Conservation (phyloP, 92 coral and sea anemone genomes). For the Metridium senile region DNA sequence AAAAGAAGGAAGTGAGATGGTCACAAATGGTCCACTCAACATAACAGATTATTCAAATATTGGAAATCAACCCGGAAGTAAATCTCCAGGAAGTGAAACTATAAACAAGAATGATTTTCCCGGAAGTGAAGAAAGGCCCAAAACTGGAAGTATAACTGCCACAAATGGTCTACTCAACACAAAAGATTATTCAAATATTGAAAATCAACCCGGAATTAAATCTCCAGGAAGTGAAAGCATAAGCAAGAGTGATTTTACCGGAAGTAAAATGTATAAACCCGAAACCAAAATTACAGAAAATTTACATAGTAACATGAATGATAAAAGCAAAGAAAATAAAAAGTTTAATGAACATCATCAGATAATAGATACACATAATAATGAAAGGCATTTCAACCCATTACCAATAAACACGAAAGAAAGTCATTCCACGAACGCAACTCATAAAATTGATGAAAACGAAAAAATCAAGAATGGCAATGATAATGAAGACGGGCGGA, state of each 20-base stretch:
- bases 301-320: not conserved
- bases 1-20: not conserved
- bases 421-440: too few species aligned
- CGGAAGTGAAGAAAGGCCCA: not conserved
- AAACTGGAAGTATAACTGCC: not conserved
- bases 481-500: too few species aligned
- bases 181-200: not conserved
- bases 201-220: not conserved
- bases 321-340: not conserved
- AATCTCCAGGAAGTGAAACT: not conserved
- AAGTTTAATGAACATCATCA: not conserved
- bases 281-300: constrained; percentile 16
- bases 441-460: too few species aligned
- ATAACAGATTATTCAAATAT: not conserved
- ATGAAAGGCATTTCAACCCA: too few species aligned
- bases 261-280: not conserved
- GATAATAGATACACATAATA: not conserved
- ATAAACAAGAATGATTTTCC: not conserved
- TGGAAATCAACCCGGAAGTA: not conserved
- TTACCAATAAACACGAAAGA: too few species aligned
- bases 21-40: not conserved
- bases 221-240: not conserved
- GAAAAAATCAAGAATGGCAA: too few species aligned
- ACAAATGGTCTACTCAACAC: not conserved
- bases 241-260: not conserved